A percentile compares a stretch with the other conserved stretches of the same genome.
phyloP scores from a whole-genome alignment of 1,140 invertebrate genomes.

The Megalopta genalis region DNA sequence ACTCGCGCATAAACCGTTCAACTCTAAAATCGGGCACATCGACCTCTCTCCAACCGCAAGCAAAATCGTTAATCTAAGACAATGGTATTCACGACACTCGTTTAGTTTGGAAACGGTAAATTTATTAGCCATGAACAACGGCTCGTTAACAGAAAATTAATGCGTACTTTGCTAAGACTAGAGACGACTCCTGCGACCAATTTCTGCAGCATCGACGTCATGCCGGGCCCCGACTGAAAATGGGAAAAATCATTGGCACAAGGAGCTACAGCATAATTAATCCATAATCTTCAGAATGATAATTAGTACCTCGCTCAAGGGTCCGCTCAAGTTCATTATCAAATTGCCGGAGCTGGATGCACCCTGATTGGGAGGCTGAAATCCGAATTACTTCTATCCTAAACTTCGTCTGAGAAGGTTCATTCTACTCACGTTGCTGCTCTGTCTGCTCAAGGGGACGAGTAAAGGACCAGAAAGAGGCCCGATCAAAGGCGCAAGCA shows the following conservation, averaged over 20 bases:
- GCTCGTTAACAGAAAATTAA: slow-evolving; percentile 20
- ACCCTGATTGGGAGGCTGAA: slow-evolving; percentile 67
- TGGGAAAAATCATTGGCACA: not conserved
- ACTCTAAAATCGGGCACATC: too few species aligned
- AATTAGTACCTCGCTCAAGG: slow-evolving; percentile 69
- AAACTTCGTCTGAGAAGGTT: not conserved
- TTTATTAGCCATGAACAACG: not conserved
- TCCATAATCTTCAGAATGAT: not conserved
- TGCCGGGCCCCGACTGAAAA: slow-evolving; percentile 70
- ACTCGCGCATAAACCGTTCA: too few species aligned
- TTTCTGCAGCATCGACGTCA: slow-evolving; percentile 66
- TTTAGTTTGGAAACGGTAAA: too few species aligned
- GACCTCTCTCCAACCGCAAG: too few species aligned
- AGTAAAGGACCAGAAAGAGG: slow-evolving; percentile 71
- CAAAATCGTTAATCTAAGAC: too few species aligned
- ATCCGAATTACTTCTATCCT: slow-evolving; percentile 3
- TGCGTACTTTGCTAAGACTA: slow-evolving; percentile 72
- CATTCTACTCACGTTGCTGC: slow-evolving; percentile 68
- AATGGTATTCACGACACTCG: too few species aligned
- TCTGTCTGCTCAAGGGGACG: slow-evolving; percentile 68
- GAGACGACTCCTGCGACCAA: slow-evolving; percentile 70
- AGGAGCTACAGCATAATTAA: not conserved
- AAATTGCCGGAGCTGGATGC: slow-evolving; percentile 64
- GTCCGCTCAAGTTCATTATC: slow-evolving; percentile 56
- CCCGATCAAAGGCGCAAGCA: slow-evolving; percentile 72